These are phyloP conservation scores for Scolopax rusticola DNA, from an alignment of 2,797 vertebrate species.

Conservation along the genomic window DNA sequence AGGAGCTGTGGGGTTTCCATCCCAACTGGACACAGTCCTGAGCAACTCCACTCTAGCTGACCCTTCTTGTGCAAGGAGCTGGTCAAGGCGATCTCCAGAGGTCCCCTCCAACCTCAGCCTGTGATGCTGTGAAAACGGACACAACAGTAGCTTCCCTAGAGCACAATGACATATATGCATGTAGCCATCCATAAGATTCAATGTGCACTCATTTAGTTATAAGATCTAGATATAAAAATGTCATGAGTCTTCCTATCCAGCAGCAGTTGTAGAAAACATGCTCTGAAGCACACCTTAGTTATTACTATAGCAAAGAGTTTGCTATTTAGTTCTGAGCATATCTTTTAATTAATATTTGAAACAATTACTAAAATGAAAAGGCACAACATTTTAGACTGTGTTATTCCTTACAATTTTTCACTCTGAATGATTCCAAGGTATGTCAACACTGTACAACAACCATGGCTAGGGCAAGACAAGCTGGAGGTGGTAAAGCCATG, in stretches of 20 bases:
- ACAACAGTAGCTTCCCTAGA: not conserved
- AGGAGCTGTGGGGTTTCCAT: not conserved
- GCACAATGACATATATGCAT: fast-evolving
- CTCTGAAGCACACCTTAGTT: not conserved
- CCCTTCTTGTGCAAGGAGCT: not conserved
- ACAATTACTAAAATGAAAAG: not conserved
- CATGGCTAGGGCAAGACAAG: not conserved
- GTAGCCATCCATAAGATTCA: fast-evolving
- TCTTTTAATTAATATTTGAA: not conserved
- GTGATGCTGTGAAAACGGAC: not conserved
- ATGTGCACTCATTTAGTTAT: fast-evolving
- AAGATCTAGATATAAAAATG: fast-evolving
- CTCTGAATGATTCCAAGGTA: not conserved
- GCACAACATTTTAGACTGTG: not conserved
- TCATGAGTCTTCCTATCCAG: not conserved
- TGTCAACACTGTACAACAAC: not conserved
- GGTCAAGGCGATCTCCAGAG: not conserved
- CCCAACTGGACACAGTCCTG: fast-evolving
- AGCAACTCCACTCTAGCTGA: not conserved
- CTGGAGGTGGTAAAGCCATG: not conserved
- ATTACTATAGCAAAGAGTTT: not conserved
- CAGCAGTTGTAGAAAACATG: not conserved
- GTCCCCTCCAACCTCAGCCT: not conserved
- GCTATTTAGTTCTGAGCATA: not conserved
- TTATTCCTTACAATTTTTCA: not conserved